Percentiles rank a stretch among this genome's conserved stretches.
Evolutionary conservation across 2,797 vertebrate genomes (phyloP).

Genomic region (Natrix natrix): DNA sequence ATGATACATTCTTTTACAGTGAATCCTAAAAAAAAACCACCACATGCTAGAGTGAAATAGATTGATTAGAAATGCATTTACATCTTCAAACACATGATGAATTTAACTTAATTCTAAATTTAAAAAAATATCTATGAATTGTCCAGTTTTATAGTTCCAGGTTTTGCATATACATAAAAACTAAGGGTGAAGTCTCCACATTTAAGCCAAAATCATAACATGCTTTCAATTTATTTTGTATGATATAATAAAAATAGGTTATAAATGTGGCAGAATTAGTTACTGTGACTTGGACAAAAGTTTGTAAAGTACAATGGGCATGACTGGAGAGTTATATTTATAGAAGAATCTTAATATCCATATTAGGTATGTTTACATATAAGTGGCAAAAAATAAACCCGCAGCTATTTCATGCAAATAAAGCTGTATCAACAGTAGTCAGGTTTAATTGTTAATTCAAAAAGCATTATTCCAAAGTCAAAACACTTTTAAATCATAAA

Average conservation of each 20-base stretch:
- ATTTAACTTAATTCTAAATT: not conserved
- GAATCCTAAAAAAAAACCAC: not conserved
- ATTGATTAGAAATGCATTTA: constrained; percentile 27
- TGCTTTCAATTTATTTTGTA: not conserved
- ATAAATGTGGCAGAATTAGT: not conserved
- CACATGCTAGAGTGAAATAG: not conserved
- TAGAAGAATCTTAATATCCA: not conserved
- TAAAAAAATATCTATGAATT: not conserved
- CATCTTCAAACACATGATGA: not conserved
- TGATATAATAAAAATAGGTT: not conserved
- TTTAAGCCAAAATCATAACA: not conserved
- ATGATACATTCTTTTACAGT: not conserved
- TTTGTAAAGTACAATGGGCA: not conserved
- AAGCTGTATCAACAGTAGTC: not conserved
- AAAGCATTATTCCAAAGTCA: not conserved
- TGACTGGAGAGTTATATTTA: not conserved
- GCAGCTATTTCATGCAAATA: not conserved
- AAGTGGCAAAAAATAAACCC: not conserved
- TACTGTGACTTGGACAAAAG: not conserved
- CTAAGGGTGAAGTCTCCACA: not conserved
- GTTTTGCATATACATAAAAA: not conserved
- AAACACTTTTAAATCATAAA: not conserved
- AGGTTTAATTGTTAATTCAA: not conserved
- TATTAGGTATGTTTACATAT: not conserved
- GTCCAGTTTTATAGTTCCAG: not conserved